Conservation (phyloP, 2,797 vertebrate genomes). For the Tarsius wallacei region DNA sequence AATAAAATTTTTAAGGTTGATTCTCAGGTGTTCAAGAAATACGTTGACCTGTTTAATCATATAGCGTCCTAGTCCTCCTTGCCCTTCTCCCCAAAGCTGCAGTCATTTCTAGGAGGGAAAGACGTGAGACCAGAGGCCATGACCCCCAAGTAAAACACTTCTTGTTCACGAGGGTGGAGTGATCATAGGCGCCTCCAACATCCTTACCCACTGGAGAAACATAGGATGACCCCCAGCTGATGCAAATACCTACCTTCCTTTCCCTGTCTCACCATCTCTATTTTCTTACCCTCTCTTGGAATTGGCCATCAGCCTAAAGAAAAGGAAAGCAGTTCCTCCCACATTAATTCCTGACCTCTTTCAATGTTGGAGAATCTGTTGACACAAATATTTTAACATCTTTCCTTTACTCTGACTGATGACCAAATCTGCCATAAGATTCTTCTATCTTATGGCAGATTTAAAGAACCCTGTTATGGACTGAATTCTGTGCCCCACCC, state of each 20-base stretch:
- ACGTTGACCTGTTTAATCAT: background rate
- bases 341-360: background rate
- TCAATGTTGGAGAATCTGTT: background rate
- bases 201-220: background rate
- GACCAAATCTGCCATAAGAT: no score
- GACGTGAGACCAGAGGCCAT: background rate
- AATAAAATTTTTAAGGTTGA: background rate
- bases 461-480: background rate
- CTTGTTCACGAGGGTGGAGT: background rate
- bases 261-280: background rate
- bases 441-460: background rate
- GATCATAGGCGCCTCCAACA: background rate
- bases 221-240: background rate
- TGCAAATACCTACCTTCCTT: background rate
- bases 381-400: background rate
- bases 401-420: background rate
- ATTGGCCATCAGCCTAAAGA: background rate
- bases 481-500: background rate
- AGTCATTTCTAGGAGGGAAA: conserved; percentile 7
- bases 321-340: background rate
- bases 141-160: background rate
- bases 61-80: background rate
- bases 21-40: background rate
- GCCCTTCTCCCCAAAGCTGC: background rate
- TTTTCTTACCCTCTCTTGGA: background rate